These are phyloP conservation scores for Vicugna pacos DNA, from an alignment of 2,113 vertebrate species.

Conservation along the genomic window DNA sequence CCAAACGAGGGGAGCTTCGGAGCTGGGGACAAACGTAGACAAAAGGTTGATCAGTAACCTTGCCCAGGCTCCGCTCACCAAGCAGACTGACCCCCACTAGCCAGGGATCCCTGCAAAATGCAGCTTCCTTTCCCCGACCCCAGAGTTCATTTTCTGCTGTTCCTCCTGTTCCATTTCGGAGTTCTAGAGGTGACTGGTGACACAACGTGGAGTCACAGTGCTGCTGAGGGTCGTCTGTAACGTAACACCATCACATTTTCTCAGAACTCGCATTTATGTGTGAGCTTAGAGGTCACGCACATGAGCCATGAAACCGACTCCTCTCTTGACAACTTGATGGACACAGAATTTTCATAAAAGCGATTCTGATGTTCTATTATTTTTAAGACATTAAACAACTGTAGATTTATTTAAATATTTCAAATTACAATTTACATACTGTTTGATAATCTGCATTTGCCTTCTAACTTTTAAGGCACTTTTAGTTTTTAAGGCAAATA, in stretches of 20 bases:
- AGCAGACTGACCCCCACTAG: too few species aligned
- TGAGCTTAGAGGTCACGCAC: neutral
- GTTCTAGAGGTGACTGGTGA: neutral
- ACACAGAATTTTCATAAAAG: neutral
- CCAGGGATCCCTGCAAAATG: too few species aligned
- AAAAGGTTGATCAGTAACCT: too few species aligned
- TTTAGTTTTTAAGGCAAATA: neutral
- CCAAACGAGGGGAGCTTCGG: rapidly evolving
- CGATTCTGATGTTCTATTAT: neutral
- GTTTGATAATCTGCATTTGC: neutral
- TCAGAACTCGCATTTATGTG: rapidly evolving
- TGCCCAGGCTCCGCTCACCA: neutral
- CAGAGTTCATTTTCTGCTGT: neutral
- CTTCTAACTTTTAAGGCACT: neutral
- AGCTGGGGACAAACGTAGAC: neutral
- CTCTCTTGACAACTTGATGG: neutral
- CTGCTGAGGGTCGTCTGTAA: neutral
- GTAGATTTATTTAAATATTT: neutral
- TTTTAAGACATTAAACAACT: neutral
- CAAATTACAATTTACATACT: neutral
- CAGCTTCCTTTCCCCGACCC: neutral
- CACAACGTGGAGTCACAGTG: neutral
- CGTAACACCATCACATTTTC: neutral
- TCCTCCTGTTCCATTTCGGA: neutral
- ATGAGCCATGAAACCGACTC: neutral